phyloP scores from a whole-genome alignment of 2,888 invertebrate genomes.

The Heliconius charithonia region DNA sequence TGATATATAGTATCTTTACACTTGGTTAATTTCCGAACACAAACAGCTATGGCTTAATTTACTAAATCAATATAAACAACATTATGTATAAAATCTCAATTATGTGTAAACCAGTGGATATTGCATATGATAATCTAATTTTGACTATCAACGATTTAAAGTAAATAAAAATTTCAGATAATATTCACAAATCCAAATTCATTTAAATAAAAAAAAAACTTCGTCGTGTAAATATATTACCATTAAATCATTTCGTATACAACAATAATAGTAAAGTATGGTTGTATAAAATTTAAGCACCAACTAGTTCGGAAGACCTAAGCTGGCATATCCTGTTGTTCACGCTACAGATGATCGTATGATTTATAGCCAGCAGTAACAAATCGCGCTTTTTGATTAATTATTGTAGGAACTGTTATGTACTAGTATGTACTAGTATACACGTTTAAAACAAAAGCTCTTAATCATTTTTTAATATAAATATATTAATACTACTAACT shows the following conservation, averaged over 20 bases:
- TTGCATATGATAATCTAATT: not conserved
- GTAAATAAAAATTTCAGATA: no score
- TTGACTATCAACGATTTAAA: not conserved
- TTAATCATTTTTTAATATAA: not conserved
- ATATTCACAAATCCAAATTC: no score
- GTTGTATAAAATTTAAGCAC: not conserved
- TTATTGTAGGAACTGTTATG: not conserved
- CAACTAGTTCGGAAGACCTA: not conserved
- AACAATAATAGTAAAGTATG: not conserved
- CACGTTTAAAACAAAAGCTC: not conserved
- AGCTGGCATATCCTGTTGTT: conserved; percentile 17
- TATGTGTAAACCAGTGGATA: not conserved
- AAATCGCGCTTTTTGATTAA: not conserved
- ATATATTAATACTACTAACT: not conserved
- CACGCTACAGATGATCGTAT: not conserved
- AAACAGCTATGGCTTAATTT: not conserved
- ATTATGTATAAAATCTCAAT: not conserved
- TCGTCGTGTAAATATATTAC: no score
- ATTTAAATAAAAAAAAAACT: no score
- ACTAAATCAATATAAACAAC: not conserved
- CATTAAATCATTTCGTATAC: no score
- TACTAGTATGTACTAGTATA: not conserved
- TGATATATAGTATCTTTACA: conserved; percentile 6
- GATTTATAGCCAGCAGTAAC: conserved; percentile 9
- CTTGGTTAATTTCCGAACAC: not conserved